Base-by-base conservation (phyloP, 2,113 vertebrate genomes). In the Pachyramphus minor region DNA sequence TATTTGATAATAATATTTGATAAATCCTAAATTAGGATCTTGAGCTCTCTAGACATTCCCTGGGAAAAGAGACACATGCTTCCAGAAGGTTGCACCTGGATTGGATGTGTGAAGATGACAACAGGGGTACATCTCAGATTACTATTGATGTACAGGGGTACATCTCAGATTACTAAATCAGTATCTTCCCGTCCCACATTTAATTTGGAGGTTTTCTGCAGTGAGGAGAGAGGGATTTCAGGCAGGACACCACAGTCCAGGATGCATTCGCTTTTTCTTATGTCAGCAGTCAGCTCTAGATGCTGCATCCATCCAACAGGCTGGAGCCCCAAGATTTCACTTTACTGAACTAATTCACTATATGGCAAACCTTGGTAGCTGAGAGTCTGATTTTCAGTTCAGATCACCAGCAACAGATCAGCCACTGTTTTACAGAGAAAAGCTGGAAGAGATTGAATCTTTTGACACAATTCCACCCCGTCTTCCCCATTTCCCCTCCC, bases 111-210 rank as follows among this genome's bases (percentile, higher is more conserved):
- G 62, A 67, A 84, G 59, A 64, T 9, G 45, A 41, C 25, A 37
- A 33, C 3, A 4, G 8, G 14, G 39, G 5, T 27, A 67, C 0
- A 0, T 58, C 62, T 49, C 71, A 41, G 41, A 47, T 44, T 44
- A n/a, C 37, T 41, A 9, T 59, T 68, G n/a, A n/a, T n/a, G n/a
- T n/a, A 33, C 3, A 4, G 8, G 14, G 39, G 5, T 27, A 67
- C 0, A 0, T 58, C 62, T 49, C 71, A 41, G 41, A 47, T 44
- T 44, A n/a, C 37, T 41, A 9, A 55, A n/a, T 68, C 9, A 76
- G 30, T 30, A 73, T 19, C 37, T 83, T 90, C 71, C 68, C 49
- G 37, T n/a, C 55, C 22, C 17, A 47, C 44, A 35, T 49, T 64
- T 20, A 44, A 35, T 73, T 69, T 59, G 53, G 35, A 35, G 25